These are phyloP conservation scores for Salvelinus sp. DNA, from an alignment of 2,113 vertebrate species.

Conservation along the genomic window DNA sequence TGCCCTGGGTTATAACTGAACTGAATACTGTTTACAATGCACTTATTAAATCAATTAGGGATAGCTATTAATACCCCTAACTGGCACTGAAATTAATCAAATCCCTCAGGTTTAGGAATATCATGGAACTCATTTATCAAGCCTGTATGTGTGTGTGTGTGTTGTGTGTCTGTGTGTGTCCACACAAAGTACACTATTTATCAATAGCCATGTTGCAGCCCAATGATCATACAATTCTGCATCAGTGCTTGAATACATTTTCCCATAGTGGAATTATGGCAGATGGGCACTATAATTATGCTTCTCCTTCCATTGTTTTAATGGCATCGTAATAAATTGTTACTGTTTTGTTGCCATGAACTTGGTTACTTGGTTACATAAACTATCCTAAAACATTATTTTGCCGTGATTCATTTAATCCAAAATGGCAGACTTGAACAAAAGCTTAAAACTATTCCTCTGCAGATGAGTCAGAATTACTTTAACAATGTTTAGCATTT, in stretches of 20 bases:
- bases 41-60: constrained; percentile 51
- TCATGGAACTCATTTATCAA: constrained; percentile 50
- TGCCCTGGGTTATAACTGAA: background rate
- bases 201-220: constrained; percentile 39
- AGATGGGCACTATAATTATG: constrained; percentile 17
- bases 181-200: too few relatives aligned
- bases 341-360: constrained; percentile 47
- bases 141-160: constrained; percentile 25
- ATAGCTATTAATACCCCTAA: constrained; percentile 49
- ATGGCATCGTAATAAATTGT: constrained; percentile 43
- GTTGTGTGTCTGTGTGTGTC: background rate
- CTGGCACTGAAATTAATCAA: constrained; percentile 33
- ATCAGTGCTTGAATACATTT: background rate
- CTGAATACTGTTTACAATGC: constrained; percentile 14
- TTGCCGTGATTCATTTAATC: constrained; percentile 22
- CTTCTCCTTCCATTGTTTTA: constrained; percentile 21
- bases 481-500: background rate
- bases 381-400: background rate
- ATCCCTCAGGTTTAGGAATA: constrained; percentile 12
- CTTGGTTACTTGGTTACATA: background rate
- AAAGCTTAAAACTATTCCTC: background rate
- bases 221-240: constrained; percentile 55
- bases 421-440: constrained; percentile 9
- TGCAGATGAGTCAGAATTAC: background rate
- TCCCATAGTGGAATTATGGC: too few relatives aligned